Evolutionary conservation across 2,113 vertebrate species (phyloP).

Genomic region (Mirza zaza): DNA sequence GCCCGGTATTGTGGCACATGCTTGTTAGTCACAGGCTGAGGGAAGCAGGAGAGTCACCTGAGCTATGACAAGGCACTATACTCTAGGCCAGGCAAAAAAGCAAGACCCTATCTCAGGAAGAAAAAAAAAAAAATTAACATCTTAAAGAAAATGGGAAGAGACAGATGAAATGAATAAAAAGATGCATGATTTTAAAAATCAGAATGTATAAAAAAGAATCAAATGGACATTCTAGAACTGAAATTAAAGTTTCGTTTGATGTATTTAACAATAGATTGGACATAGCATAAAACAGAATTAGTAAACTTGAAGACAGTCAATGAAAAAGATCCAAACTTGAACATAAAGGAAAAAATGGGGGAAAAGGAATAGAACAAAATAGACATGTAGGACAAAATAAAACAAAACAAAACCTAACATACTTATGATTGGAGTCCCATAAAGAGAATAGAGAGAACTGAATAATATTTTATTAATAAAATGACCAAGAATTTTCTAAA

Average conservation of each 20-base stretch:
- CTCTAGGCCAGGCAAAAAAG: neutral
- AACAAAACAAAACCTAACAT: neutral
- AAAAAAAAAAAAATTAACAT: neutral
- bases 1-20: too few relatives aligned
- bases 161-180: neutral
- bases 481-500: neutral
- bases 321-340: slow-evolving; percentile 3
- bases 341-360: neutral
- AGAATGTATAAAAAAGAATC: neutral
- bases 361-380: neutral
- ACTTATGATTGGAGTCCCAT: neutral
- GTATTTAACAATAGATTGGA: neutral
- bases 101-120: too few relatives aligned
- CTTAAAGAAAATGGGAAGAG: slow-evolving; percentile 43
- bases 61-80: too few relatives aligned
- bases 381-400: neutral
- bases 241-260: slow-evolving; percentile 31
- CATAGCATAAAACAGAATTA: slow-evolving; percentile 10
- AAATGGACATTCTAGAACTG: slow-evolving; percentile 21
- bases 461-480: neutral
- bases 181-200: neutral
- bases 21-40: too few relatives aligned
- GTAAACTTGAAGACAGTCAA: neutral
- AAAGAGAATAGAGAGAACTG: neutral
- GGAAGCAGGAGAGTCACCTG: too few relatives aligned